A percentile compares a stretch with the other conserved stretches of the same genome.
phyloP scores from a whole-genome alignment of 2,888 invertebrate species.

The Slavum lentiscoides region DNA sequence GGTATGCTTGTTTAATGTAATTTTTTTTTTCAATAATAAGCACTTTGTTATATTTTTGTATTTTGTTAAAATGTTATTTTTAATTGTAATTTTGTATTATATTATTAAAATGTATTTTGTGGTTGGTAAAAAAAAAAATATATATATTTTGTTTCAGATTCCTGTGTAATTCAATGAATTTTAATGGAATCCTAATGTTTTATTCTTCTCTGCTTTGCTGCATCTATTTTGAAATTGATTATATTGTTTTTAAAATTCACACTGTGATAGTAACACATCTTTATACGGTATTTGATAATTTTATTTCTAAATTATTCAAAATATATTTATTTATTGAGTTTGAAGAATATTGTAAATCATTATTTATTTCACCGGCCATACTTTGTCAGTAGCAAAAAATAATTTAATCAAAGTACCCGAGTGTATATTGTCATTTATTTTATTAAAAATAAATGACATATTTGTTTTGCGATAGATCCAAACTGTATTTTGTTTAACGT shows the following conservation, averaged over 20 bases:
- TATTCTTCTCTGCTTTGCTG: constrained; percentile 1
- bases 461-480: background rate
- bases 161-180: constrained; percentile 50
- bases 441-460: background rate
- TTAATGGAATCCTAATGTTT: constrained; percentile 22
- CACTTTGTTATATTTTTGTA: constrained; percentile 13
- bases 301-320: background rate
- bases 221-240: background rate
- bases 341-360: background rate
- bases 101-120: background rate
- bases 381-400: background rate
- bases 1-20: background rate
- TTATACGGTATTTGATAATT: constrained; percentile 4
- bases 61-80: constrained; percentile 7
- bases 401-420: background rate
- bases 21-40: background rate
- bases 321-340: background rate
- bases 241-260: background rate
- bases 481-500: background rate
- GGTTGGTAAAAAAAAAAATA: constrained; percentile 10
- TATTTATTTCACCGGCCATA: background rate
- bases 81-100: constrained; percentile 17
- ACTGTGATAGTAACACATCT: constrained; percentile 31
- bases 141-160: constrained; percentile 51
- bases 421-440: background rate